Evolutionary conservation across 64 coral and sea anemone species (phyloP).

Genomic region (Cladopsammia gracilis): DNA sequence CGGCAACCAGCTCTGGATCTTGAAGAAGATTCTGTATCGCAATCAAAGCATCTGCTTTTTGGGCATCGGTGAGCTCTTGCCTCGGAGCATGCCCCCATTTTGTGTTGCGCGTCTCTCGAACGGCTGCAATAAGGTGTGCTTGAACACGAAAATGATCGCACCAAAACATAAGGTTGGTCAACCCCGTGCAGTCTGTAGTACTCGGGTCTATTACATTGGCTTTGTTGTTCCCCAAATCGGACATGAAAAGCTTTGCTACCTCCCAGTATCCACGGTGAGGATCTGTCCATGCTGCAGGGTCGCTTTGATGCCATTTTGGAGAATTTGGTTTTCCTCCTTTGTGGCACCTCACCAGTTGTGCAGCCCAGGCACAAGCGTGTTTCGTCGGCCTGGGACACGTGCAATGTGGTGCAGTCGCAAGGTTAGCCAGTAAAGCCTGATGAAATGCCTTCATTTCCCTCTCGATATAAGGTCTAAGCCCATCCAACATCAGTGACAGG

Average conservation of each 20-base stretch:
- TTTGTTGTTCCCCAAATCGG: slow-evolving; percentile 63
- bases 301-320: slow-evolving; percentile 79
- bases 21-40: slow-evolving; percentile 45
- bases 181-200: slow-evolving; percentile 70
- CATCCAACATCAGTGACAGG: slow-evolving; percentile 51
- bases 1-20: slow-evolving; percentile 45
- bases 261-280: slow-evolving; percentile 63
- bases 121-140: slow-evolving; percentile 8
- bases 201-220: slow-evolving; percentile 26
- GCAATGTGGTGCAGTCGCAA: slow-evolving; percentile 12
- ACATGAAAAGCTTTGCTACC: slow-evolving; percentile 86
- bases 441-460: slow-evolving; percentile 69
- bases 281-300: slow-evolving; percentile 59
- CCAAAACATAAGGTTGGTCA: slow-evolving; percentile 65
- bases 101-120: slow-evolving; percentile 65
- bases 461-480: slow-evolving; percentile 65
- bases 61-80: slow-evolving; percentile 46
- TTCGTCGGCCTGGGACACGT: slow-evolving; percentile 38
- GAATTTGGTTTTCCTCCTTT: slow-evolving; percentile 40
- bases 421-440: slow-evolving; percentile 35
- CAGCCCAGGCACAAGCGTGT: slow-evolving; percentile 70
- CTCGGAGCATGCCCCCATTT: slow-evolving; percentile 75
- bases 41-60: slow-evolving; percentile 53
- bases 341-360: slow-evolving; percentile 45
- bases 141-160: slow-evolving; percentile 42